Percentiles rank a stretch among this genome's conserved stretches.
These are phyloP conservation scores for Clunio marinus DNA, from an alignment of 2,888 invertebrate species.

Conservation along the genomic window DNA sequence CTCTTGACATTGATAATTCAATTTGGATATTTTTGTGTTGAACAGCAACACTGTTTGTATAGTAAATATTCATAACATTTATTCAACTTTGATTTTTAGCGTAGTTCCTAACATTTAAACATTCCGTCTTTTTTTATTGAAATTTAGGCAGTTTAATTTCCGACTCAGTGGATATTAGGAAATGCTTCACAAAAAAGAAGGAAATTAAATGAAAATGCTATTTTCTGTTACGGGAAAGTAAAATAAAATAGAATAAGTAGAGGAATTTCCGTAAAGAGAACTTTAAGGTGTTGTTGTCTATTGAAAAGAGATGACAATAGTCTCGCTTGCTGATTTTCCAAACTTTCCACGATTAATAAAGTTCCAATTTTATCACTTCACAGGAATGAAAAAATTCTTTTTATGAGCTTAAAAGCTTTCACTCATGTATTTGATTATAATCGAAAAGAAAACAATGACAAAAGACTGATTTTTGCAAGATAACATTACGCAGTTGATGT, in stretches of 20 bases:
- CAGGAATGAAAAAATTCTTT: background rate
- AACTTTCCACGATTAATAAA: slow-evolving; percentile 7
- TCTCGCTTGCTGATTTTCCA: slow-evolving; percentile 20
- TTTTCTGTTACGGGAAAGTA: background rate
- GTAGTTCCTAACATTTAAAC: too few relatives aligned
- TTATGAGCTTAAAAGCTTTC: background rate
- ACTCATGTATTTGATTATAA: background rate
- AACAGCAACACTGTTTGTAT: background rate
- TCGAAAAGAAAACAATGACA: too few relatives aligned
- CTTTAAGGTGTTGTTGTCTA: background rate
- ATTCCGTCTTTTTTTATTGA: too few relatives aligned
- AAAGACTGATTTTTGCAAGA: too few relatives aligned
- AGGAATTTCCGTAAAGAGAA: slow-evolving; percentile 23
- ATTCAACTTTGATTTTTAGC: too few relatives aligned
- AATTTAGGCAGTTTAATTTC: background rate
- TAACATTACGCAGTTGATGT: too few relatives aligned
- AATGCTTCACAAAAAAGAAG: background rate
- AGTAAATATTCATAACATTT: too few relatives aligned
- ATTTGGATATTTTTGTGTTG: slow-evolving; percentile 2
- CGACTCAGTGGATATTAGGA: background rate
- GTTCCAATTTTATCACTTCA: background rate
- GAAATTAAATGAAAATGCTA: too few relatives aligned
- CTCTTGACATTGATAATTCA: slow-evolving; percentile 24
- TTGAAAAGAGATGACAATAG: slow-evolving; percentile 11
- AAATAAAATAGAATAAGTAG: background rate